phyloP scores from a whole-genome alignment of 2,113 vertebrate genomes.

The Ophiodon elongatus region DNA sequence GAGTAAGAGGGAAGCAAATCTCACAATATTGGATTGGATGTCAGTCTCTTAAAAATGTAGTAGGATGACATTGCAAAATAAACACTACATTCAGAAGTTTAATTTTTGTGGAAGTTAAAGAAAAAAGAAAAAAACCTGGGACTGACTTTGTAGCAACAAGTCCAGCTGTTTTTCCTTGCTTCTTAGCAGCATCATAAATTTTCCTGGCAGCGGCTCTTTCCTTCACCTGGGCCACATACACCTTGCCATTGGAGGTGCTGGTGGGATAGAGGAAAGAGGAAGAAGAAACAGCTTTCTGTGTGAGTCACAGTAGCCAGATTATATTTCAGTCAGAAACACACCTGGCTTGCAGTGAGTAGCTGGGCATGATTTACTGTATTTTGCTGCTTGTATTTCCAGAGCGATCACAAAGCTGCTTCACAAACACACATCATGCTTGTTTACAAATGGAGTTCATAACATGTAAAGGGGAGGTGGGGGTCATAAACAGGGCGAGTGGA shows the following conservation, averaged over 20 bases:
- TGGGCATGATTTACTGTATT: constrained; percentile 23
- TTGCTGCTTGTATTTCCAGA: constrained; percentile 43
- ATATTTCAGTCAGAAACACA: constrained; percentile 55
- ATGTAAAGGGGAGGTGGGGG: constrained; percentile 13
- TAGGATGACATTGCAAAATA: background rate
- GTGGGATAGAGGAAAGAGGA: constrained; percentile 53
- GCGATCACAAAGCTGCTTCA: constrained; percentile 43
- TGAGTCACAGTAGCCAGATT: constrained; percentile 62
- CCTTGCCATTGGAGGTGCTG: constrained; percentile 84
- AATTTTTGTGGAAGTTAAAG: background rate
- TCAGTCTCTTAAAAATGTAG: background rate
- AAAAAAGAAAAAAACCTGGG: background rate
- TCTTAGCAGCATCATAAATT: constrained; percentile 88
- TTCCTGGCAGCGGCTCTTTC: constrained; percentile 88
- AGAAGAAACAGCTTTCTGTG: constrained; percentile 61
- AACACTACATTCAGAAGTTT: background rate
- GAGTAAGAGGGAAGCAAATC: background rate
- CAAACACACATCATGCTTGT: constrained; percentile 51
- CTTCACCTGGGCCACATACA: constrained; percentile 87
- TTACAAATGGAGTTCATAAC: constrained; percentile 27
- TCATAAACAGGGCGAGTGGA: constrained; percentile 53
- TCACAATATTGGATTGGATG: constrained; percentile 6
- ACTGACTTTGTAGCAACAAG: constrained; percentile 89
- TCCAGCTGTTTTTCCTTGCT: constrained; percentile 87
- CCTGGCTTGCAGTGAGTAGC: constrained; percentile 8